A percentile compares a stretch with the other conserved stretches of the same genome.
Conservation (phyloP, 2,113 vertebrate species). For the Corydoras maculifer region DNA sequence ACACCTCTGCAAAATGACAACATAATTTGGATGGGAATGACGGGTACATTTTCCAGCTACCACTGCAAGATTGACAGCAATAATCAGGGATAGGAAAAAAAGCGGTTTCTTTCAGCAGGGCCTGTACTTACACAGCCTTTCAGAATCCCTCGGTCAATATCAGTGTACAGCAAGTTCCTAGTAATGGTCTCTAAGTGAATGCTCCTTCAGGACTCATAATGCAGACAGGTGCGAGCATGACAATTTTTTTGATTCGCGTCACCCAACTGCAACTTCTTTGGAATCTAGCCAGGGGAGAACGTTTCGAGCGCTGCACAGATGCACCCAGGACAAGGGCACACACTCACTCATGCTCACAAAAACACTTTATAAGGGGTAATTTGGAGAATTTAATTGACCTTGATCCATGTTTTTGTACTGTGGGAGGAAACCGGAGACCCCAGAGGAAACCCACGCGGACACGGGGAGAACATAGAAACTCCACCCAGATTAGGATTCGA, state of each 20-base stretch:
- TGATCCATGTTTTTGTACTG: too few species aligned
- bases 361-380: too few species aligned
- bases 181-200: neutral
- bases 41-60: slow-evolving; percentile 2
- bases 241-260: neutral
- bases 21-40: slow-evolving; percentile 20
- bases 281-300: neutral
- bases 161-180: slow-evolving; percentile 7
- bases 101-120: slow-evolving; percentile 14
- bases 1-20: slow-evolving; percentile 18
- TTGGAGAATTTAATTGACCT: too few species aligned
- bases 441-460: too few species aligned
- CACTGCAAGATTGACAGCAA: slow-evolving; percentile 6
- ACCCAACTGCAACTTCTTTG: neutral
- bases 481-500: too few species aligned
- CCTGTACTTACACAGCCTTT: slow-evolving; percentile 18
- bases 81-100: slow-evolving; percentile 16
- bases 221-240: neutral
- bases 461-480: too few species aligned
- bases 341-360: too few species aligned
- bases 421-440: too few species aligned
- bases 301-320: too few species aligned
- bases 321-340: too few species aligned
- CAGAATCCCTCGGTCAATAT: slow-evolving; percentile 7
- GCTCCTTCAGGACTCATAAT: slow-evolving; percentile 3